Evolutionary conservation across 1,140 invertebrate genomes (phyloP).

Genomic region (Eumaeus atala): DNA sequence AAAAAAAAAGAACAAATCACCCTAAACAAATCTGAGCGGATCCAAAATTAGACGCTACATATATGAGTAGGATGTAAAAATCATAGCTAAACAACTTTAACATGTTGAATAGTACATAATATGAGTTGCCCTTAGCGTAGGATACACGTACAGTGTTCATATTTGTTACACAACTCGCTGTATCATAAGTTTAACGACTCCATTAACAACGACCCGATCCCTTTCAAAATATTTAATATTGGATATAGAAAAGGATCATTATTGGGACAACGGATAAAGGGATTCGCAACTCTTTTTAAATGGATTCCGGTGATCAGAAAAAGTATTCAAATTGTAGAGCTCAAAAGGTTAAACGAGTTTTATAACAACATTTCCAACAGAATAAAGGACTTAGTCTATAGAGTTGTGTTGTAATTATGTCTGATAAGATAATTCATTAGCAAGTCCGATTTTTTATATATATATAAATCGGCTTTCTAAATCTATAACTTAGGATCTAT

Average conservation of each 20-base stretch:
- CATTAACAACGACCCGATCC: neutral
- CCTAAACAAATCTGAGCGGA: too few relatives aligned
- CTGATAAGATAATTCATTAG: too few relatives aligned
- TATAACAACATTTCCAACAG: neutral
- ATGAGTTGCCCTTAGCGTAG: neutral
- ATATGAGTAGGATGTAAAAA: too few relatives aligned
- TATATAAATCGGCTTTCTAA: too few relatives aligned
- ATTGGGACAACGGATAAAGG: neutral
- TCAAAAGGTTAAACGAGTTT: constrained; percentile 7
- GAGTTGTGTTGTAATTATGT: too few relatives aligned
- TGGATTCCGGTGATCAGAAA: neutral
- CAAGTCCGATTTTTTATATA: too few relatives aligned
- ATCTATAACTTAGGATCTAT: too few relatives aligned
- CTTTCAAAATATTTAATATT: neutral
- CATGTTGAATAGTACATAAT: neutral
- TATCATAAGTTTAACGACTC: constrained; percentile 4
- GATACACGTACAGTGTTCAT: neutral
- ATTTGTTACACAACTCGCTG: neutral
- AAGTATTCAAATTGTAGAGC: constrained; percentile 3
- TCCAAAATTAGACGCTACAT: too few relatives aligned
- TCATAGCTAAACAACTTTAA: too few relatives aligned
- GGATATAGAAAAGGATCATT: neutral
- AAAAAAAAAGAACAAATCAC: too few relatives aligned
- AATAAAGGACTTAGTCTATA: too few relatives aligned
- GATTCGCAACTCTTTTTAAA: neutral